Evolutionary conservation across 2,888 invertebrate species (phyloP).

Genomic region (Brachylomia viminalis): DNA sequence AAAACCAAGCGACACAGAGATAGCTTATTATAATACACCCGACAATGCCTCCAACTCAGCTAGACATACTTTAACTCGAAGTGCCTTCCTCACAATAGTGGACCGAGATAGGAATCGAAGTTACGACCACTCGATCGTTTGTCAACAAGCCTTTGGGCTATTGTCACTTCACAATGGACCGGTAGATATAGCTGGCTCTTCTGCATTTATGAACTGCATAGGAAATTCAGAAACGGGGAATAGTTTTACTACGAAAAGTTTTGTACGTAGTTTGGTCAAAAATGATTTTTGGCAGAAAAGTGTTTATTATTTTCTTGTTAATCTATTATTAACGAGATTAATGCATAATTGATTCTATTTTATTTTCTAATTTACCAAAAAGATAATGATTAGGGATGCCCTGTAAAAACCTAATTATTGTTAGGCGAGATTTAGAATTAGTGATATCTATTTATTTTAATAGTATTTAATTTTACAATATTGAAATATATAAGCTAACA

Average conservation of each 20-base stretch:
- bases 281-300: not conserved
- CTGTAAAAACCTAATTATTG: not conserved
- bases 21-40: not conserved
- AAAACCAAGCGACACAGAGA: too few relatives aligned
- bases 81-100: conserved; percentile 51
- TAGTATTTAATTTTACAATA: too few relatives aligned
- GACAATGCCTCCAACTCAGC: not conserved
- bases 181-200: conserved; percentile 19
- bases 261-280: not conserved
- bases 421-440: not conserved
- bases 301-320: not conserved
- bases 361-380: not conserved
- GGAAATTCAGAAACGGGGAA: conserved; percentile 3
- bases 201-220: conserved; percentile 32
- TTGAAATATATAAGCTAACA: too few relatives aligned
- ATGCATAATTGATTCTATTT: not conserved
- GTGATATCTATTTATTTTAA: too few relatives aligned
- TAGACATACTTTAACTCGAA: conserved; percentile 50
- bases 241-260: not conserved
- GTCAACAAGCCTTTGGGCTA: conserved; percentile 60
- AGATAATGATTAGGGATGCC: not conserved
- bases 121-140: conserved; percentile 59
- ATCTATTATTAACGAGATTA: not conserved
- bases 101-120: conserved; percentile 57
- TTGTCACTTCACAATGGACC: conserved; percentile 49